Evolutionary conservation across 1,140 invertebrate genomes (phyloP).

Genomic region (Atta texana): DNA sequence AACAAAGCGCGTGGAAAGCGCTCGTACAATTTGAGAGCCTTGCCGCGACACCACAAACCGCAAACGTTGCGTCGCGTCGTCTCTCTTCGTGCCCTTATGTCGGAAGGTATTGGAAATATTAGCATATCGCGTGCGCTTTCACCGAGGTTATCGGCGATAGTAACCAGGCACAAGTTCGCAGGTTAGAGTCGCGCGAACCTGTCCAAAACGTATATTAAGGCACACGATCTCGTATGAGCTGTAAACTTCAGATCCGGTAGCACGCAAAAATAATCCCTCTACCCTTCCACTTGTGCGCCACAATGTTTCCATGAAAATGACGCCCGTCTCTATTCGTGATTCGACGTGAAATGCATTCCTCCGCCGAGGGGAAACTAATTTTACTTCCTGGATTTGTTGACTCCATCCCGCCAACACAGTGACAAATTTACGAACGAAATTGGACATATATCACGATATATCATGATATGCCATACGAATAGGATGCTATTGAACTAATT

Average conservation of each 20-base stretch:
- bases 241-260: neutral
- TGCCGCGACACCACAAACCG: constrained; percentile 39
- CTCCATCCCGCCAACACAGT: neutral
- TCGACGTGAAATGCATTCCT: neutral
- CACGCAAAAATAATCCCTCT: neutral
- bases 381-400: neutral
- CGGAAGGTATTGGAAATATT: constrained; percentile 69
- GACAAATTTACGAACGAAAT: neutral
- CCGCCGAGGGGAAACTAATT: neutral
- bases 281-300: neutral
- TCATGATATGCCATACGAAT: neutral
- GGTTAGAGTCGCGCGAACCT: neutral
- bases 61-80: constrained; percentile 23
- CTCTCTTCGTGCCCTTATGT: constrained; percentile 34
- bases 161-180: neutral
- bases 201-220: neutral
- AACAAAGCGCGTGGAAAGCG: constrained; percentile 45
- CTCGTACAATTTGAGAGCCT: constrained; percentile 62
- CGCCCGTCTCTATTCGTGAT: neutral
- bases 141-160: constrained; percentile 63
- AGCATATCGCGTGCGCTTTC: constrained; percentile 76
- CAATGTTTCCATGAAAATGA: constrained; percentile 25
- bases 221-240: neutral
- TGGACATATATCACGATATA: neutral
- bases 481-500: neutral